These are phyloP conservation scores for Pinctada fucata DNA, from an alignment of 2,888 invertebrate species.

Conservation along the genomic window DNA sequence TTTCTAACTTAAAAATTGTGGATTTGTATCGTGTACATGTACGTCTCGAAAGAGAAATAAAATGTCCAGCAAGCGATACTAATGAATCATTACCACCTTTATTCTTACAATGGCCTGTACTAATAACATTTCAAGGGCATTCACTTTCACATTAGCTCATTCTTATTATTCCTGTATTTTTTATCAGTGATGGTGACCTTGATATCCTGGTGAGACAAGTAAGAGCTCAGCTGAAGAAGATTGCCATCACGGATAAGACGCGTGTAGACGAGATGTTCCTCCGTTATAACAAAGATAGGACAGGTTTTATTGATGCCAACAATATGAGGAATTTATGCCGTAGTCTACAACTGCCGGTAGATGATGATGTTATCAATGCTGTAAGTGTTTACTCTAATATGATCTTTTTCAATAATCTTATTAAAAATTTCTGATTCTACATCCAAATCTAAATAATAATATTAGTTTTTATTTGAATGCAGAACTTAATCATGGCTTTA, in stretches of 20 bases:
- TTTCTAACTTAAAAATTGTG: no score
- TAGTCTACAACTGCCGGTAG: slow-evolving; percentile 74
- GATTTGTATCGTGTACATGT: no score
- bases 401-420: no score
- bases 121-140: no score
- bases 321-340: slow-evolving; percentile 74
- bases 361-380: slow-evolving; percentile 74
- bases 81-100: no score
- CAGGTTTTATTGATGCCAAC: slow-evolving; percentile 72
- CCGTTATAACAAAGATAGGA: slow-evolving; percentile 72
- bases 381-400: slow-evolving; percentile 58
- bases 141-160: no score
- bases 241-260: slow-evolving; percentile 75
- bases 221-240: slow-evolving; percentile 75
- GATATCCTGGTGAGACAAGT: slow-evolving; percentile 71
- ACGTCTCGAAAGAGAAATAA: no score
- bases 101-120: no score
- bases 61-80: no score
- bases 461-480: no score
- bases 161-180: neutral
- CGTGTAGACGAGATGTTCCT: slow-evolving; percentile 76
- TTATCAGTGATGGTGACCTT: slow-evolving; percentile 69
- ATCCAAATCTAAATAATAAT: neutral
- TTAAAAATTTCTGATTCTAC: no score
- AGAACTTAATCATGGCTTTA: no score